Percentiles rank a stretch among this genome's conserved stretches.
These are phyloP conservation scores for Aphelocoma californica DNA, from an alignment of 2,797 vertebrate species.

Conservation along the genomic window DNA sequence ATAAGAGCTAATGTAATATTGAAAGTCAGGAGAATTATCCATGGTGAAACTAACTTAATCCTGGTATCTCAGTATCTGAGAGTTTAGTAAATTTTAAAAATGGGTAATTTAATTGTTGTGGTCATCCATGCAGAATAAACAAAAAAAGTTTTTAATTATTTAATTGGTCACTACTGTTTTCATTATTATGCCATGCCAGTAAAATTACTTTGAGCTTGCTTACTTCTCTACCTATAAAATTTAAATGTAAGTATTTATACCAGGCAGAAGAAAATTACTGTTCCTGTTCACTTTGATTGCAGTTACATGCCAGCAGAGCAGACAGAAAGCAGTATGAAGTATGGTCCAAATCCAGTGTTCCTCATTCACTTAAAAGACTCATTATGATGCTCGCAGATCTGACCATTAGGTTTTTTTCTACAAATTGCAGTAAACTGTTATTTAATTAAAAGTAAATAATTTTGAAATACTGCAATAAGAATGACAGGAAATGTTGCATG, in stretches of 20 bases:
- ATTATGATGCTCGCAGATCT: not conserved
- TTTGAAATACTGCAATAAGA: not conserved
- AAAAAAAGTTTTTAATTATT: not conserved
- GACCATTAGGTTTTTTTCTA: not conserved
- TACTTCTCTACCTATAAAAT: not conserved
- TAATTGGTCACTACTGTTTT: not conserved
- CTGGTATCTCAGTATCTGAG: not conserved
- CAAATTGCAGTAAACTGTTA: not conserved
- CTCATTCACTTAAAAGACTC: not conserved
- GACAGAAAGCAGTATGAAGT: not conserved
- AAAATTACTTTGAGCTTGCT: not conserved
- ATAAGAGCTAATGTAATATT: not conserved
- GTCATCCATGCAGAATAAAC: not conserved
- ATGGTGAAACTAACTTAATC: not conserved
- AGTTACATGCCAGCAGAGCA: not conserved
- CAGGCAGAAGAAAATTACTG: not conserved
- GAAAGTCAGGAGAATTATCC: not conserved
- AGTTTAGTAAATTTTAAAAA: not conserved
- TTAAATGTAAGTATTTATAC: not conserved
- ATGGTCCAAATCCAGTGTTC: not conserved
- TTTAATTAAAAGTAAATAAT: not conserved
- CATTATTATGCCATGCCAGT: not conserved
- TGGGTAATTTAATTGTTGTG: not conserved
- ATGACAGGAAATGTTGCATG: not conserved
- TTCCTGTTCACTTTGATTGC: fast-evolving